Conservation (phyloP, 2,888 invertebrate genomes). For the Macroteleia sp. region DNA sequence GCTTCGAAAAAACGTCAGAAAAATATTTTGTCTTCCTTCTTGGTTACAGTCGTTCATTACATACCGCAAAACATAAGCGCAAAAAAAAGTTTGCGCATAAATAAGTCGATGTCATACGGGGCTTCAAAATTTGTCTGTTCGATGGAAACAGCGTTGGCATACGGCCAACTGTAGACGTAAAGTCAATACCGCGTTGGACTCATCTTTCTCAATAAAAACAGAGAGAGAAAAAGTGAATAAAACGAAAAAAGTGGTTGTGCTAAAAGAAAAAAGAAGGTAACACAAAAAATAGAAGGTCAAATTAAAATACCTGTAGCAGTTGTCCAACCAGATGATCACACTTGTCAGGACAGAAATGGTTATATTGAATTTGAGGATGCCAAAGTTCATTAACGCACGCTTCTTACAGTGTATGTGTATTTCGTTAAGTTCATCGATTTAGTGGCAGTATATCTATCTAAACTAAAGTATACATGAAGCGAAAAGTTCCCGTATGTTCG, state of each 20-base stretch:
- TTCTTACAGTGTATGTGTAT: slow-evolving; percentile 15
- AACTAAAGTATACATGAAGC: slow-evolving; percentile 26
- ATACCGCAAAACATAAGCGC: background rate
- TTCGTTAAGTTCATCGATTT: slow-evolving; percentile 38
- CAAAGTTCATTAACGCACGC: slow-evolving; percentile 22
- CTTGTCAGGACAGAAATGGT: slow-evolving; percentile 1
- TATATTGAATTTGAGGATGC: slow-evolving; percentile 11
- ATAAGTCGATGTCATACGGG: slow-evolving; percentile 49
- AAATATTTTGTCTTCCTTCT: background rate
- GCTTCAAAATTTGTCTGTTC: slow-evolving; percentile 50
- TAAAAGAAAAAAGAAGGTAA: slow-evolving; percentile 1
- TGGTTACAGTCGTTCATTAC: slow-evolving; percentile 21
- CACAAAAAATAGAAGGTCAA: background rate
- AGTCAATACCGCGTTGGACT: slow-evolving; percentile 47
- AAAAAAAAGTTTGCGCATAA: slow-evolving; percentile 31
- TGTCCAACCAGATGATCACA: slow-evolving; percentile 13
- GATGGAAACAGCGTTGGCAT: slow-evolving; percentile 42
- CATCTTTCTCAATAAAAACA: slow-evolving; percentile 55
- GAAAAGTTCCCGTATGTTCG: slow-evolving; percentile 15
- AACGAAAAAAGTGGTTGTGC: slow-evolving; percentile 20
- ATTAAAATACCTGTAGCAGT: slow-evolving; percentile 17
- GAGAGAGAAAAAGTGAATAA: slow-evolving; percentile 31
- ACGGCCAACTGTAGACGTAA: slow-evolving; percentile 30
- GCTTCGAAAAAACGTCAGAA: too few species aligned
- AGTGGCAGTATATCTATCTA: slow-evolving; percentile 15